Percentiles rank a stretch among this genome's conserved stretches.
Conservation (phyloP, 2,113 vertebrate species). For the Zapus hudsonius region DNA sequence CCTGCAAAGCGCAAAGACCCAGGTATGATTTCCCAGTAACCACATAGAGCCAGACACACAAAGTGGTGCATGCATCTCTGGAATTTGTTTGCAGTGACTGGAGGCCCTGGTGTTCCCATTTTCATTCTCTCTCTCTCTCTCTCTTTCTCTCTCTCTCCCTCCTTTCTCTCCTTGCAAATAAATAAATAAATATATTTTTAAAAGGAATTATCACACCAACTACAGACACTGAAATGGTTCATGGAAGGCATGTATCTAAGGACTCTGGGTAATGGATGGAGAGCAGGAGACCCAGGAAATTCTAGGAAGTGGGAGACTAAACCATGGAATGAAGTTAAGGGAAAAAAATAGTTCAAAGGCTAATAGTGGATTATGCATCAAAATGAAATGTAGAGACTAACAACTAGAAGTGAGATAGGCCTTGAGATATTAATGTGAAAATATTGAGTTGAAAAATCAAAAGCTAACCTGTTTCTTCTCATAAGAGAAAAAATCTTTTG, state of each 20-base stretch:
- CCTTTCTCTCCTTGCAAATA: too few species aligned
- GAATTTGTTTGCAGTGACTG: too few species aligned
- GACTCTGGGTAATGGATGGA: accelerated
- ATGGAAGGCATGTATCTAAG: not conserved
- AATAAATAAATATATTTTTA: too few species aligned
- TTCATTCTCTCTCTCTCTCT: too few species aligned
- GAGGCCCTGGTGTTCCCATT: too few species aligned
- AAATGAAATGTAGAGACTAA: not conserved
- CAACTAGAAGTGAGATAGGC: not conserved
- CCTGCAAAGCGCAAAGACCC: too few species aligned
- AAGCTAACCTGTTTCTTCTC: not conserved
- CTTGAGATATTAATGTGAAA: not conserved
- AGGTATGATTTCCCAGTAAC: too few species aligned
- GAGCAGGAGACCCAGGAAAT: not conserved
- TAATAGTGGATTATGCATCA: not conserved
- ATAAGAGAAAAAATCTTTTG: not conserved
- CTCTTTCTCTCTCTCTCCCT: too few species aligned
- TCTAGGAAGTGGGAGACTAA: not conserved
- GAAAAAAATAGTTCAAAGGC: not conserved
- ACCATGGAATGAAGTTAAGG: not conserved
- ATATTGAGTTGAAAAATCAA: not conserved
- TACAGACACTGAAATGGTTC: not conserved
- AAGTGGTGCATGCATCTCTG: too few species aligned
- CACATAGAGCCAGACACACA: too few species aligned
- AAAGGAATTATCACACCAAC: not conserved